phyloP scores from a whole-genome alignment of 92 coral and sea anemone species.

The Micromussa lordhowensis region DNA sequence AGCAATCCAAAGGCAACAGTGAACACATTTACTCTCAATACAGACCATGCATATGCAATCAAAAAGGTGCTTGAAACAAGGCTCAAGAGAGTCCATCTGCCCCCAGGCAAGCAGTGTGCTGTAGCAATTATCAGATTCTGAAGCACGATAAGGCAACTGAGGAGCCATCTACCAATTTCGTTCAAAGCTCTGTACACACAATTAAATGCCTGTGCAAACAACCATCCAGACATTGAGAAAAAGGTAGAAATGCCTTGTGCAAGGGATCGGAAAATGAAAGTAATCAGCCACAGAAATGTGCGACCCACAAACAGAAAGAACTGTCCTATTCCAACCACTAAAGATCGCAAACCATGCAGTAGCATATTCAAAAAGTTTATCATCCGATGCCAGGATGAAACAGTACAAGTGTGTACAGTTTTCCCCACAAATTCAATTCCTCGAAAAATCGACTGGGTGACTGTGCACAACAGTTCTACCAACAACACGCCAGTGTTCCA shows the following conservation, averaged over 20 bases:
- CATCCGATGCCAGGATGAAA: slow-evolving; percentile 6
- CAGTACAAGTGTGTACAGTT: slow-evolving; percentile 12
- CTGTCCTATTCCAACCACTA: slow-evolving; percentile 4
- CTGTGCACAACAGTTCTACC: slow-evolving; percentile 44
- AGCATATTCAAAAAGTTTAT: neutral
- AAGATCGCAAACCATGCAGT: neutral
- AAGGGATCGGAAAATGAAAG: slow-evolving; percentile 9
- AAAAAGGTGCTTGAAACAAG: slow-evolving; percentile 43
- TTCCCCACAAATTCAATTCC: slow-evolving; percentile 48
- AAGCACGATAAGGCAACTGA: slow-evolving; percentile 11
- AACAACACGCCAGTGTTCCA: slow-evolving; percentile 66
- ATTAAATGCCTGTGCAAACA: neutral
- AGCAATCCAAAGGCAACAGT: slow-evolving; percentile 50
- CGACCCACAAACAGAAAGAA: neutral
- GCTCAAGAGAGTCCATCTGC: slow-evolving; percentile 50
- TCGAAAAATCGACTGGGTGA: slow-evolving; percentile 3
- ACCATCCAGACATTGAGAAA: slow-evolving; percentile 21
- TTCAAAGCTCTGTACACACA: slow-evolving; percentile 12
- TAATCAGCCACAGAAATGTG: slow-evolving; percentile 10
- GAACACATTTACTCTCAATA: slow-evolving; percentile 65
- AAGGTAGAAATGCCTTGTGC: slow-evolving; percentile 16
- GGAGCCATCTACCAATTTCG: neutral
- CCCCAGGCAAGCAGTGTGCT: slow-evolving; percentile 50
- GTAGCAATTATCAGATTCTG: slow-evolving; percentile 4
- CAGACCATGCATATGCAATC: slow-evolving; percentile 35